Evolutionary conservation across 2,888 invertebrate genomes (phyloP), one percentile per base, ranked within the genome.

Genomic region (Psylliodes chrysocephalus): DNA sequence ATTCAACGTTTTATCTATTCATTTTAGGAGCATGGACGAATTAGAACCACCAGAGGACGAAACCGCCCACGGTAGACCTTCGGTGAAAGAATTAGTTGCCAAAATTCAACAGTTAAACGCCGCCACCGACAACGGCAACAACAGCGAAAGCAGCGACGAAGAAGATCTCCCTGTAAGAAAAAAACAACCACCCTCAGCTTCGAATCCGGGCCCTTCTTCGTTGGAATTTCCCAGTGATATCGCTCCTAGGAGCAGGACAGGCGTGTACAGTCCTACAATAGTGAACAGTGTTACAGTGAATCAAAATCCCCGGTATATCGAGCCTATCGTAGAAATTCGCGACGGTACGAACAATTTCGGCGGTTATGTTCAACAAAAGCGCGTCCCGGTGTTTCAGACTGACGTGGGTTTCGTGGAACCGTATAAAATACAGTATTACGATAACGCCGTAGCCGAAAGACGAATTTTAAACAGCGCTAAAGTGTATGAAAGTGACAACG

Each of bases 1-100:
- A n/a, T n/a, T 33, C 12, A 10, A n/a, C 30, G 17, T 12, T 46
- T 49, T 14, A 38, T 42, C 2, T 30, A 14, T 66, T 47, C 6
- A 63, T 75, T 75, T 47, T 64, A 82, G 82, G 70, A 82, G 82
- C 63, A 82, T 82, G 82, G 82, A 82, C 60, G 81, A 82, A 57
- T 61, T 82, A 22, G 82, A 82, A 22, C 76, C 77, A 17, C 69
- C 73, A 17, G 70, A 70, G 52, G 82, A 82, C 65, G 82, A 67
- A 10, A 71, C 75, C 49, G 70, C 71, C n/a, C 71, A 73, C 28
- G 83, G 83, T 1, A 82, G 88, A 44, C 86, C 84, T 70, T 86
- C 87, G 0, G 89, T 89, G 0, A 89, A 88, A 72, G 88, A 89
- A 74, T 79, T 89, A 70, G 88, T 89, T 18, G 88, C 88, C 1